These are phyloP conservation scores for Yponomeuta malinellus DNA, from an alignment of 2,888 invertebrate genomes.

Conservation along the genomic window DNA sequence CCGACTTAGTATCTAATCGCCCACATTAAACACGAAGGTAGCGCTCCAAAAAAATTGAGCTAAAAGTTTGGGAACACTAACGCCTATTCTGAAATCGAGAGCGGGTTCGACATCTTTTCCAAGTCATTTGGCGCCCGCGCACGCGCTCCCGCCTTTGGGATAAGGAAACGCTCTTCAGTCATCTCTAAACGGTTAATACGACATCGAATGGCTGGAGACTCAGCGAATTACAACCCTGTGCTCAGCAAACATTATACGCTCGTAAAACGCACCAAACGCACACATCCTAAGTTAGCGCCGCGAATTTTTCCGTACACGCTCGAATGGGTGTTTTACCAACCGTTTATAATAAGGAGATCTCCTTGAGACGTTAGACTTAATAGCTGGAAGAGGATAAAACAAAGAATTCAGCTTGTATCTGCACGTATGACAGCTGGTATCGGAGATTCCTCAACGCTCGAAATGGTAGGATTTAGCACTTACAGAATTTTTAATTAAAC, in stretches of 20 bases:
- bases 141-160: conserved; percentile 25
- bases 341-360: not conserved
- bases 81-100: conserved; percentile 23
- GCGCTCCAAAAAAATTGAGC: conserved; percentile 28
- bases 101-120: conserved; percentile 58
- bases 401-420: not conserved
- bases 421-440: no score
- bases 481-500: no score
- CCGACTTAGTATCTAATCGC: not conserved
- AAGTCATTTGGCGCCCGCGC: conserved; percentile 45
- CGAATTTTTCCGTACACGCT: conserved; percentile 6
- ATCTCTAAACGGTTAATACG: conserved; percentile 46
- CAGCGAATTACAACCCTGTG: conserved; percentile 11
- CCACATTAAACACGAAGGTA: conserved; percentile 6
- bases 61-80: not conserved
- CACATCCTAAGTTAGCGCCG: not conserved
- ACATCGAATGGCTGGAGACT: conserved; percentile 12
- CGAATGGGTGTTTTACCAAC: not conserved
- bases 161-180: conserved; percentile 39
- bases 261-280: conserved; percentile 9
- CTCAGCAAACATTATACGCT: conserved; percentile 12
- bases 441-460: no score
- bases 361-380: conserved; percentile 4
- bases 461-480: no score
- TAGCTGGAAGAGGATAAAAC: not conserved